These are phyloP conservation scores for Paelopatides confundens DNA, from an alignment of 53 echinoderm and acorn worm species.

Conservation along the genomic window DNA sequence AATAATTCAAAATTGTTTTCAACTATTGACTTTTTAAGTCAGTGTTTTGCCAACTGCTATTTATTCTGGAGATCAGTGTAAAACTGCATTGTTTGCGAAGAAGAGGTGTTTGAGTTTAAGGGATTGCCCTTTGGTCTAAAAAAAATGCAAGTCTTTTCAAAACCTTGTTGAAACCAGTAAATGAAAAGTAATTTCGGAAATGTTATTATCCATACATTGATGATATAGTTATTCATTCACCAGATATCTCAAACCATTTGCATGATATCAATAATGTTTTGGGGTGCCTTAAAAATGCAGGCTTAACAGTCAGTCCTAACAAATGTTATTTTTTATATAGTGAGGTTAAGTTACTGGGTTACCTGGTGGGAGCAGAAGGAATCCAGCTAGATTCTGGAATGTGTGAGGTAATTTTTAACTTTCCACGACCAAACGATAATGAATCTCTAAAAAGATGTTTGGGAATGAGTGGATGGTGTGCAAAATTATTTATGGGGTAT, in stretches of 20 bases:
- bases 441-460: constrained; percentile 34
- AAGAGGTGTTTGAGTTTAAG: constrained; percentile 23
- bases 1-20: constrained; percentile 37
- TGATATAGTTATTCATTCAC: too few relatives aligned
- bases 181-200: neutral
- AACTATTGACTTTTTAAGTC: constrained; percentile 41
- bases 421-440: neutral
- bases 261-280: too few relatives aligned
- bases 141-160: constrained; percentile 1
- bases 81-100: constrained; percentile 42
- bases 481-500: constrained; percentile 25
- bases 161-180: too few relatives aligned
- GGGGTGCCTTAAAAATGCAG: constrained; percentile 41
- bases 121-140: constrained; percentile 38
- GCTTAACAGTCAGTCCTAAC: constrained; percentile 40
- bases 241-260: too few relatives aligned
- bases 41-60: constrained; percentile 48
- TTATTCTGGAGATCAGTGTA: too few relatives aligned
- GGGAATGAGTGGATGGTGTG: too few relatives aligned
- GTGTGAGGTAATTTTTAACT: neutral
- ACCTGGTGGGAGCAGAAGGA: neutral
- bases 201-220: too few relatives aligned
- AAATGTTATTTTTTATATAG: constrained; percentile 54
- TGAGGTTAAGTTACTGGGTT: constrained; percentile 41
- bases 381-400: neutral